Conservation (phyloP, 2,888 invertebrate species). For the Amiota communis region DNA sequence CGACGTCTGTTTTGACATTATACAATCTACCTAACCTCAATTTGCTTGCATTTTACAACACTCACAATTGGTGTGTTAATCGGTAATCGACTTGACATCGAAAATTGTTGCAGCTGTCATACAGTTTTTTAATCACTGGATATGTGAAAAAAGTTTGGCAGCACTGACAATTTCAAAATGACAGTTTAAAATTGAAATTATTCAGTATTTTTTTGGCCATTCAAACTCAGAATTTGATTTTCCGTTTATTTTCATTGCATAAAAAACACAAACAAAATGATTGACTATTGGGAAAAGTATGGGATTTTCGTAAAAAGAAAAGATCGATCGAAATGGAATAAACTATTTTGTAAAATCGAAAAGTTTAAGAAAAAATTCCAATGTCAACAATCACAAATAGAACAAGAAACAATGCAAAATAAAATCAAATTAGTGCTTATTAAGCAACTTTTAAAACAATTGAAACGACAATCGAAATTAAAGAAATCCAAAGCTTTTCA, state of each 20-base stretch:
- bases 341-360: background rate
- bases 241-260: background rate
- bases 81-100: too few species aligned
- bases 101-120: too few species aligned
- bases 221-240: background rate
- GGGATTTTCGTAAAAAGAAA: background rate
- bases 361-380: background rate
- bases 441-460: background rate
- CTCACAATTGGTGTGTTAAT: background rate
- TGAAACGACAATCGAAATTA: background rate
- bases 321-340: background rate
- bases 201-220: constrained; percentile 12
- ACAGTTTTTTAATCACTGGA: too few species aligned
- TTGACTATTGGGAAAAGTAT: constrained; percentile 1
- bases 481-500: background rate
- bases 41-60: background rate
- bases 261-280: constrained; percentile 5
- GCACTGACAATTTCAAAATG: constrained; percentile 4
- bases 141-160: background rate
- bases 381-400: background rate
- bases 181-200: background rate
- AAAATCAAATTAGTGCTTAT: background rate
- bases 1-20: constrained; percentile 54
- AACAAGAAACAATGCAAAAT: background rate
- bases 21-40: constrained; percentile 67